Evolutionary conservation across 2,113 vertebrate species (phyloP).

Genomic region (Tragelaphus imberbis): DNA sequence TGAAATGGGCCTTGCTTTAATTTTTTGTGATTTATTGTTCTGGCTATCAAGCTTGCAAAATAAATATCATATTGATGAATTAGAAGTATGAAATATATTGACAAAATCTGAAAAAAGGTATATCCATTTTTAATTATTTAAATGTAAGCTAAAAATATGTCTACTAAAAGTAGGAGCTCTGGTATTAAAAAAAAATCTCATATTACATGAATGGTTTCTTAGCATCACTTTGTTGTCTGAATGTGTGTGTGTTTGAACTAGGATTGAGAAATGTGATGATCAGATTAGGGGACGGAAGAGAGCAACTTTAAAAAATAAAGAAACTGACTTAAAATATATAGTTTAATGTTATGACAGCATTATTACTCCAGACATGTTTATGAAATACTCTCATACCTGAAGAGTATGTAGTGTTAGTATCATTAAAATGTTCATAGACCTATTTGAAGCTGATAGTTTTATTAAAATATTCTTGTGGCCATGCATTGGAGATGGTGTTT

Average conservation of each 20-base stretch:
- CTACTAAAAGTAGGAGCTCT: not conserved
- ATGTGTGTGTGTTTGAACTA: constrained; percentile 1
- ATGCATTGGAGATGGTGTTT: not conserved
- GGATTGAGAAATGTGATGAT: not conserved
- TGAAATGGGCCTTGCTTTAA: not conserved
- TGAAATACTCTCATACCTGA: not conserved
- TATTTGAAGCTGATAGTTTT: not conserved
- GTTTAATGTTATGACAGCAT: not conserved
- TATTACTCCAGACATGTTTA: not conserved
- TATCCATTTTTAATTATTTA: not conserved
- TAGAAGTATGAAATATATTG: not conserved
- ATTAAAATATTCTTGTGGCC: not conserved
- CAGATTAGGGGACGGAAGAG: not conserved
- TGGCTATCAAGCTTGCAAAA: not conserved
- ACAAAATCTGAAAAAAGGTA: not conserved
- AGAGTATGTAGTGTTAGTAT: not conserved
- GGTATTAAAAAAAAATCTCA: not conserved
- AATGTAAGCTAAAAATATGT: not conserved
- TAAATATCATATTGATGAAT: not conserved
- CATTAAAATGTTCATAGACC: not conserved
- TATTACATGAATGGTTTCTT: not conserved
- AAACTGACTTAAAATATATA: not conserved
- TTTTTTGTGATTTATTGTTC: constrained; percentile 26
- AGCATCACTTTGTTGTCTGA: not conserved
- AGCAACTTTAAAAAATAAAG: not conserved